Evolutionary conservation across 2,888 invertebrate genomes (phyloP), one percentile per base, ranked within the genome.

Genomic region (Scotopteryx bipunctaria): DNA sequence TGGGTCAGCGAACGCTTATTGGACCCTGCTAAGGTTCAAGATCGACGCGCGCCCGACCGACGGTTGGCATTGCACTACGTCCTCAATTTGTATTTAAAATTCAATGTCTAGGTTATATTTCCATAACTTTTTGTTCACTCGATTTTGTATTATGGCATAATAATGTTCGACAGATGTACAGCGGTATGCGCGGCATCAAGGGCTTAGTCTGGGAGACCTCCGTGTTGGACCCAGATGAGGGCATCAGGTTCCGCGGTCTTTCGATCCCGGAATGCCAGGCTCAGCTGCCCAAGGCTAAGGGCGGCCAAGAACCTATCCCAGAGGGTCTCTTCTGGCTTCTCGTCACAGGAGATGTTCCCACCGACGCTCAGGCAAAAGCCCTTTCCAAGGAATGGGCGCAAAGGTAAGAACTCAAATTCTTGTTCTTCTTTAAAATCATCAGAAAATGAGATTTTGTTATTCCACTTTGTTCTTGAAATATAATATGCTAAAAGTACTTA

Each of bases 101-200:
- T 55, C 62, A 63, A 60, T 60, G 58, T 57, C 58, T 55, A 53
- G 60, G 55, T 37, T 41, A 14, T 17, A 27, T 36, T 45, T 32
- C 21, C 27, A 27, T 27, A 29, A 35, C 17, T 2, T 49, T 37
- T 25, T 5, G 31, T n/a, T 14, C 17, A 17, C 14, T 17, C n/a
- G n/a, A n/a, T n/a, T n/a, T n/a, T n/a, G n/a, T n/a, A n/a, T n/a
- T n/a, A n/a, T n/a, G n/a, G n/a, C n/a, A n/a, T 0, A 6, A 27
- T 27, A 27, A 17, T 43, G n/a, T 48, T 57, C 62, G 21, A 9
- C 76, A 94, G 94, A 94, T 95, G 94, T 95, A 98, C 87, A 98
- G 98, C 67, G 98, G 98, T 41, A 99, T 98, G 98, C 92, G 98
- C 73, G 97, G 98, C 25, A 98, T 98, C 89, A 97, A 97, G 81